These are phyloP conservation scores for Platycnemis pennipes DNA, from an alignment of 2,888 invertebrate species.

Conservation along the genomic window DNA sequence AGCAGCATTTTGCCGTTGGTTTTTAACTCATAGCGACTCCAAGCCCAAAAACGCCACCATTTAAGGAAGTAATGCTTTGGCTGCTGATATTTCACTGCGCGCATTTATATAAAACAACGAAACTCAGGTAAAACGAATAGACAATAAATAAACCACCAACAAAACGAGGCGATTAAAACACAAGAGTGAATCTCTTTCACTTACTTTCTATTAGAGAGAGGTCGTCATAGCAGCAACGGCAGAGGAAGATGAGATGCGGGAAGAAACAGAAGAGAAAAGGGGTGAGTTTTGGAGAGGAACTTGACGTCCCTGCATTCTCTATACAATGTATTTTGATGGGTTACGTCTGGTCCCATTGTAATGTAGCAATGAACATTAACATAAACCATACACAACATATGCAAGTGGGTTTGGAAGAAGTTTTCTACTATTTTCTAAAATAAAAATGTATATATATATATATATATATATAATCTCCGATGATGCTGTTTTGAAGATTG, in stretches of 20 bases:
- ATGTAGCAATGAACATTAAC: conserved; percentile 44
- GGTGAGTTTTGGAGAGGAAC: conserved; percentile 51
- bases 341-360: conserved; percentile 25
- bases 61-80: background rate
- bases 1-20: conserved; percentile 10
- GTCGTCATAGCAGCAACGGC: conserved; percentile 68
- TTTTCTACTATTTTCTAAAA: conserved; percentile 15
- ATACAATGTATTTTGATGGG: conserved; percentile 53
- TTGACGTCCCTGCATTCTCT: conserved; percentile 43
- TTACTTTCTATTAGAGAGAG: conserved; percentile 67
- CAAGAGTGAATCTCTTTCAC: conserved; percentile 58
- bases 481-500: conserved; percentile 6
- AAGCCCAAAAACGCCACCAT: background rate
- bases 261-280: conserved; percentile 68
- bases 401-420: background rate
- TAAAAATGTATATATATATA: background rate
- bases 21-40: background rate
- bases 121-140: conserved; percentile 46
- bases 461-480: background rate
- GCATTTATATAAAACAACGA: conserved; percentile 28
- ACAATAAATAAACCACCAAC: conserved; percentile 63
- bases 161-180: conserved; percentile 65
- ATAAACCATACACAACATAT: conserved; percentile 27
- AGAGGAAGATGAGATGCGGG: conserved; percentile 65
- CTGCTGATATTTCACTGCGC: conserved; percentile 37